Evolutionary conservation across 2,797 vertebrate genomes (phyloP), one percentile per base, ranked within the genome.

Genomic region (Leptoclinus maculatus): DNA sequence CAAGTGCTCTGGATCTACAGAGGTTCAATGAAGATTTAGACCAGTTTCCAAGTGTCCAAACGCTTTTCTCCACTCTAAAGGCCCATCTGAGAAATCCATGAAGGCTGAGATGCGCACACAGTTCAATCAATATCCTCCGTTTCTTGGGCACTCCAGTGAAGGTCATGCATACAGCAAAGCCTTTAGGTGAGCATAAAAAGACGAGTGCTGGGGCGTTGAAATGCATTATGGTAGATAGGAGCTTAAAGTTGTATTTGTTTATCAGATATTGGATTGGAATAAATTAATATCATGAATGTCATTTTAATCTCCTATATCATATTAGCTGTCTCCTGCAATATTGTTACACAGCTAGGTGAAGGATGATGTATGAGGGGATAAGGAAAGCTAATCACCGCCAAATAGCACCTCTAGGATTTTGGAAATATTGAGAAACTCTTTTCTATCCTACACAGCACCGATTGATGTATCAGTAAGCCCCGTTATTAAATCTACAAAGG

Each of bases 291-390:
- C 75, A 74, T 47, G 19, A 71, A 78, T 88, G 87, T 86, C 86
- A 86, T 89, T 91, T 83, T 85, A 90, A 93, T 93, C 83, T 91
- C 78, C 79, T 70, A 25, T 85, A 89, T 91, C 76, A 85, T 76
- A 90, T 89, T 69, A 84, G 75, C 76, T 83, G 84, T 85, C 87
- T 78, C 57, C 62, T 78, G 71, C 5, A 34, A 49, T 86, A 71
- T 75, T 79, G 84, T 76, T 70, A 77, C 68, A 74, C 56, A 56
- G 74, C 56, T 64, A 64, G 65, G 51, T 83, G 64, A 84, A 41
- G 65, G 70, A 66, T 85, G 85, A 92, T 86, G 67, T 47, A 79
- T 86, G 73, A 66, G 54, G 59, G 77, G 76, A 83, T 78, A 69
- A 72, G 83, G 68, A 82, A 82, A 68, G 74, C 58, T 83, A 84